Evolutionary conservation across 1,140 invertebrate species (phyloP), one percentile per base, ranked within the genome.

Genomic region (Drosophila bipectinata): DNA sequence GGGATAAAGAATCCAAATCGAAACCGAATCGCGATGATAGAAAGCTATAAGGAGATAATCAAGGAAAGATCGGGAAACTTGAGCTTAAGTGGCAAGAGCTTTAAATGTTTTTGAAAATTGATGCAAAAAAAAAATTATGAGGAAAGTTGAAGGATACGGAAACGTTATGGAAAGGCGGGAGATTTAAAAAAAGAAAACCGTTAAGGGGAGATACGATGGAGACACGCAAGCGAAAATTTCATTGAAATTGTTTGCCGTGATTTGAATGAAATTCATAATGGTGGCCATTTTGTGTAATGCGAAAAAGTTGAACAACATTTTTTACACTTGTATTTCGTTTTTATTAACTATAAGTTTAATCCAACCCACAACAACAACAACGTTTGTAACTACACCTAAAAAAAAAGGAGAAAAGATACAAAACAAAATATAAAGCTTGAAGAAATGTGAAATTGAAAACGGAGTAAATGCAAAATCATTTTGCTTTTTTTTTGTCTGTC

Each of bases 241-340:
- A 73, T 87, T 87, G 83, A 88, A 88, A 87, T 83, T 88, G 84
- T 88, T 88, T 88, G 77, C 87, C 81, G 89, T 91, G 89, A 91
- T 91, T 90, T 89, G 82, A 91, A 91, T 91, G 85, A 90, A 91
- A 91, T 91, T 91, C 90, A 80, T 91, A 87, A 90, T 91, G 79
- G 85, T 91, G 90, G 90, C 90, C 90, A 91, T 91, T 84, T 79
- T 79, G 68, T 82, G 78, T 80, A 87, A 85, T 87, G 82, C 75
- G 71, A 87, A 80, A 82, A 72, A 74, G 73, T 81, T 87, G 72
- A 75, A 80, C 53, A 81, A 77, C 68, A 75, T 87, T 87, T 87
- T 85, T 81, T 75, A 87, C 79, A 87, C 77, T 87, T 87, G 81
- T 85, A 87, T 85, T 85, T 85, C 81, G 78, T 85, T 85, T 84